A percentile compares a stretch with the other conserved stretches of the same genome.
phyloP scores from a whole-genome alignment of 2,797 vertebrate genomes.

The Limosa lapponica region DNA sequence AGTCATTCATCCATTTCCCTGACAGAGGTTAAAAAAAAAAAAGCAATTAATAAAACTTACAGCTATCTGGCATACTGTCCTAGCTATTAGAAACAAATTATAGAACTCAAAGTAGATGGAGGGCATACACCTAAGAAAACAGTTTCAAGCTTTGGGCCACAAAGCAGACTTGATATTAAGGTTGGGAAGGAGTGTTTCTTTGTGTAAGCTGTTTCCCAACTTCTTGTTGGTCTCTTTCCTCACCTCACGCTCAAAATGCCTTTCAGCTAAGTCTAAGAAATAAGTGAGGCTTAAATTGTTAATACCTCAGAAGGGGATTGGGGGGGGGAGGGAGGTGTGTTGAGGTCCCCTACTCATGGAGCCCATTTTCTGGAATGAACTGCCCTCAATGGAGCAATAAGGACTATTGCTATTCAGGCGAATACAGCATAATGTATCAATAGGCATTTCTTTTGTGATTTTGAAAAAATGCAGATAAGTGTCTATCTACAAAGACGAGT shows the following conservation, averaged over 20 bases:
- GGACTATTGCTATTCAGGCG: accelerated
- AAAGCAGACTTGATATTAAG: neutral
- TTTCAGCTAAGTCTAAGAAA: too few species aligned
- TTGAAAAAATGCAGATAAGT: neutral
- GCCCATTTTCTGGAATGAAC: neutral
- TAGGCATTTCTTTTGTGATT: neutral
- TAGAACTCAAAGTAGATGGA: neutral
- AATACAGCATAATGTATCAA: neutral
- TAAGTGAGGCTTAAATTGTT: neutral
- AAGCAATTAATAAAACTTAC: neutral
- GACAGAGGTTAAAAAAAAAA: neutral
- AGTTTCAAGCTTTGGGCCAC: neutral
- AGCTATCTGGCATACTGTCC: neutral
- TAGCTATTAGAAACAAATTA: neutral
- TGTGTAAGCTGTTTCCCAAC: neutral
- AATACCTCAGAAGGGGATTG: neutral
- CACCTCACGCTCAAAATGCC: too few species aligned
- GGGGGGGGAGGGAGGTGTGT: accelerated
- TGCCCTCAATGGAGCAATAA: neutral
- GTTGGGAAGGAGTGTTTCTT: neutral
- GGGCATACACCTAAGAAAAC: accelerated
- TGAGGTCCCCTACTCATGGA: neutral
- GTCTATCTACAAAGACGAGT: neutral
- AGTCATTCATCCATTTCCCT: neutral
- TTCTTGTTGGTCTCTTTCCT: neutral